Base-by-base conservation (phyloP, 1,140 invertebrate genomes). In the Centruroides sculpturatus region DNA sequence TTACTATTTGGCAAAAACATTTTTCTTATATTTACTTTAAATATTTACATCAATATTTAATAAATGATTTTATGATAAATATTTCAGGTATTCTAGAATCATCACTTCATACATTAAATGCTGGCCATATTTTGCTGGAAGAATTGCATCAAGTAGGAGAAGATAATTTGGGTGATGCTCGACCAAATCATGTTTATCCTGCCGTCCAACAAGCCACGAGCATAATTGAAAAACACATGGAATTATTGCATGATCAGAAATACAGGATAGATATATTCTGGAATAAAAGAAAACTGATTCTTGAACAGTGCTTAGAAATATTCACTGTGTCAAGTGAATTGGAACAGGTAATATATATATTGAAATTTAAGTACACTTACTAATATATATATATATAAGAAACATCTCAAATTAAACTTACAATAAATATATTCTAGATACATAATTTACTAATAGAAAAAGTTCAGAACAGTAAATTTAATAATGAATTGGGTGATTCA, bases 111-210 rank as follows among this genome's bases (percentile, higher is more conserved):
- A 82, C 87, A 4, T 73, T 92, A 3, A 83, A 86, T 68, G 81
- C 87, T 66, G 87, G 87, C n/a, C 86, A 89, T 68, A 76, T 77
- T 46, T 74, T 92, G 52, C 71, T 92, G 52, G 83, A 84, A 56
- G 78, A 80, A 70, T 72, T 89, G 55, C 79, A 79, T 63, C 82
- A 84, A 71, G 74, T 86, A 59, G 77, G 78, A 12, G 78, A 79
- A 60, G 77, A 82, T 69, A 64, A 58, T n/a, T 83, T 83, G 12
- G 72, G 85, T 47, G 85, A 88, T 68, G 86, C 85, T n/a, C 75
- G 85, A 65, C 85, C 85, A 46, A 82, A 82, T 61, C 78, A 79
- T 66, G 83, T 85, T 51, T 81, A 80, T 68, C 70, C 73, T 11
- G 79, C 81, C 67, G 81, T 83, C 23, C 79, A 83, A 64, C 72